Conservation (phyloP, 2,888 invertebrate genomes). For the Phasia obesa region DNA sequence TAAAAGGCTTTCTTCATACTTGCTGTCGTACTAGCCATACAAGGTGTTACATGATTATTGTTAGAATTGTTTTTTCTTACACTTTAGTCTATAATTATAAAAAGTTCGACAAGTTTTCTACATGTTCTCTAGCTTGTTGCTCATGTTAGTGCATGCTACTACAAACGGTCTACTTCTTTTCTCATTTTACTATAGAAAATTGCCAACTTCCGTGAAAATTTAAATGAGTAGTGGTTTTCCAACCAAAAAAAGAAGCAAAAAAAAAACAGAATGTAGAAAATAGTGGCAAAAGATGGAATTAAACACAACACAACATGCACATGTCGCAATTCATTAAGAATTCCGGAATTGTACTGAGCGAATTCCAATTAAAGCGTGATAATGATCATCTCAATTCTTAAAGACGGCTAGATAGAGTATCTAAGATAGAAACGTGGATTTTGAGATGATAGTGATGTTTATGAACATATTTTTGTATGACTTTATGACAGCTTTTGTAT, state of each 20-base stretch:
- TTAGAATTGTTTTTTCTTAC: constrained; percentile 46
- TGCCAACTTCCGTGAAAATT: constrained; percentile 71
- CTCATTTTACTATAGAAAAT: constrained; percentile 57
- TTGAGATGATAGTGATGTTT: constrained; percentile 27
- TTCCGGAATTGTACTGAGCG: constrained; percentile 77
- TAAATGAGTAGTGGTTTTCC: too few species aligned
- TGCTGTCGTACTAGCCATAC: constrained; percentile 26
- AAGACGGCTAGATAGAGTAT: constrained; percentile 36
- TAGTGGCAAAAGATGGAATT: constrained; percentile 42
- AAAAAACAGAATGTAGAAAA: constrained; percentile 27
- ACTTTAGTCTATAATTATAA: constrained; percentile 62
- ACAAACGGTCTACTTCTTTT: constrained; percentile 43
- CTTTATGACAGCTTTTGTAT: constrained; percentile 62
- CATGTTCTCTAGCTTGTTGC: constrained; percentile 62
- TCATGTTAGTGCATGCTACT: constrained; percentile 32
- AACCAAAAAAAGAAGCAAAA: too few species aligned
- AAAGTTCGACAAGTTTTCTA: constrained; percentile 68
- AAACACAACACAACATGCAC: constrained; percentile 55
- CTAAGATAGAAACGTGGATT: constrained; percentile 24
- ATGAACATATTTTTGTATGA: constrained; percentile 47
- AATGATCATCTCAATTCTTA: constrained; percentile 56
- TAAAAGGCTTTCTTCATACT: constrained; percentile 37
- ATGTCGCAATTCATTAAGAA: constrained; percentile 77
- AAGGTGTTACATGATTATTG: constrained; percentile 65
- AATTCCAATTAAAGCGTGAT: constrained; percentile 79